These are phyloP conservation scores for Carollia perspicillata DNA, from an alignment of 2,113 vertebrate species.

Conservation along the genomic window DNA sequence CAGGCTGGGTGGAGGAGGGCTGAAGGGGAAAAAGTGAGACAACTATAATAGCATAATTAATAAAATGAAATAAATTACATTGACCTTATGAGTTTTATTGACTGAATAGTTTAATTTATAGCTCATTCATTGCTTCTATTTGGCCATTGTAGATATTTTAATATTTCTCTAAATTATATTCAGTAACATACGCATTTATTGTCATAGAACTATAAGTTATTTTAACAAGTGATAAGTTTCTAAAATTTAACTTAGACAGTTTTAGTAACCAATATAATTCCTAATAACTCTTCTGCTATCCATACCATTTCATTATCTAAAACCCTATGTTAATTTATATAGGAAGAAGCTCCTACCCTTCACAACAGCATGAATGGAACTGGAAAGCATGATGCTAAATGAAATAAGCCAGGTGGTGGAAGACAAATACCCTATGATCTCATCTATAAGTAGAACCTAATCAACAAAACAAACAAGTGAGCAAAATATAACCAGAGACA, in stretches of 20 bases:
- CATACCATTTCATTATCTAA: background rate
- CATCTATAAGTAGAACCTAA: no score
- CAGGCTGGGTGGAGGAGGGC: no score
- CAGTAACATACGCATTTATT: background rate
- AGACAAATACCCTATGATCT: no score
- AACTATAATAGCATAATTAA: no score
- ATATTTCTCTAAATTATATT: background rate
- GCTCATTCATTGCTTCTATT: background rate
- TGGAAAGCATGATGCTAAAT: no score
- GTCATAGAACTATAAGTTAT: background rate
- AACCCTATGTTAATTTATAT: background rate
- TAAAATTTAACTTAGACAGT: background rate
- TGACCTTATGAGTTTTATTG: background rate
- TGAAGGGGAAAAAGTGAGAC: no score
- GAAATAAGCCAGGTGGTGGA: no score
- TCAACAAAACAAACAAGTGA: no score
- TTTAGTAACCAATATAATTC: background rate
- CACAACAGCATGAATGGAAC: no score
- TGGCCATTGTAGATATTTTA: background rate
- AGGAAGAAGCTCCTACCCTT: no score
- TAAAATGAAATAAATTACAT: background rate
- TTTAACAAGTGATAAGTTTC: background rate
- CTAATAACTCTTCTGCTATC: background rate
- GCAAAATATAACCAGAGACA: no score
- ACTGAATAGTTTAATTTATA: background rate